These are phyloP conservation scores for Torymus tubicola DNA, from an alignment of 2,888 invertebrate species.

Conservation along the genomic window DNA sequence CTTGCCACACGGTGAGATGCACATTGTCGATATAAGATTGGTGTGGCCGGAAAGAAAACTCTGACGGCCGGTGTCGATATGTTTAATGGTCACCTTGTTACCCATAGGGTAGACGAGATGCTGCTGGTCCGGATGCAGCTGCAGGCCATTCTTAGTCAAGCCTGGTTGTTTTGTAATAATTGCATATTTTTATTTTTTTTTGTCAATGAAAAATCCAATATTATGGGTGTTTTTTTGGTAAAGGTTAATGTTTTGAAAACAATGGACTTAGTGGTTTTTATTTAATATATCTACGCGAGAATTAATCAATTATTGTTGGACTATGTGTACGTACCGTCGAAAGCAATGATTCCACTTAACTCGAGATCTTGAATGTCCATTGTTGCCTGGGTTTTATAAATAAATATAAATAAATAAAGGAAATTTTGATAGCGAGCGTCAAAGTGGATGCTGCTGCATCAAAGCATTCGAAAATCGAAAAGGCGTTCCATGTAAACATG, in stretches of 20 bases:
- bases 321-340: slow-evolving; percentile 82
- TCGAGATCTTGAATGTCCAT: slow-evolving; percentile 81
- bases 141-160: slow-evolving; percentile 79
- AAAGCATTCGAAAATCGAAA: slow-evolving; percentile 52
- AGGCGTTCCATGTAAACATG: slow-evolving; percentile 47
- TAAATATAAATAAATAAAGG: slow-evolving; percentile 4
- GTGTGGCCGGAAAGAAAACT: slow-evolving; percentile 88
- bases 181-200: slow-evolving; percentile 65
- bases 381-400: slow-evolving; percentile 7
- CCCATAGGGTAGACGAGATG: slow-evolving; percentile 88
- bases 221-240: neutral
- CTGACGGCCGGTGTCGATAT: slow-evolving; percentile 84
- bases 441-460: slow-evolving; percentile 40
- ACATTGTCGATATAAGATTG: slow-evolving; percentile 86
- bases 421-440: slow-evolving; percentile 2
- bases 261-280: neutral
- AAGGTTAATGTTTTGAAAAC: no score
- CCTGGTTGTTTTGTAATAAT: slow-evolving; percentile 59
- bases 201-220: neutral
- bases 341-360: slow-evolving; percentile 86
- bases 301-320: slow-evolving; percentile 12
- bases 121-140: slow-evolving; percentile 84
- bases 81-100: slow-evolving; percentile 85
- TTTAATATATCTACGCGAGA: neutral
- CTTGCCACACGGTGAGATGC: slow-evolving; percentile 86